A percentile compares a stretch with the other conserved stretches of the same genome.
phyloP scores from a whole-genome alignment of 2,888 invertebrate species.

The Strigamia crassipes region DNA sequence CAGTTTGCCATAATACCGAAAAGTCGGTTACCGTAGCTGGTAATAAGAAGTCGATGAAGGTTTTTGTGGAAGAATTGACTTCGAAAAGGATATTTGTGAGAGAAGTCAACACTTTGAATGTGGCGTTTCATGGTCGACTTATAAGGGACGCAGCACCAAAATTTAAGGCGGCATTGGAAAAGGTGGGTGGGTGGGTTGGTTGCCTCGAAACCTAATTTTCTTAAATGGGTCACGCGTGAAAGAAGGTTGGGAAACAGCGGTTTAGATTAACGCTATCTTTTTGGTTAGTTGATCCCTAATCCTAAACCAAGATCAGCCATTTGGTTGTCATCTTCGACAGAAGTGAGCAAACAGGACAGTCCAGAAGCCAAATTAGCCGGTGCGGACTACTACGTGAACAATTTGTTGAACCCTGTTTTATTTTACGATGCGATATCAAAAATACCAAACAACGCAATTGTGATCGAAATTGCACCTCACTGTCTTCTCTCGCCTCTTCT shows the following conservation, averaged over 20 bases:
- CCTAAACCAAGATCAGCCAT: slow-evolving; percentile 77
- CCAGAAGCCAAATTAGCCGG: slow-evolving; percentile 79
- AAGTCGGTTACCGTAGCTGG: slow-evolving; percentile 96
- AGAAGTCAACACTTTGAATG: slow-evolving; percentile 81
- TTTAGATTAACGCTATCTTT: background rate
- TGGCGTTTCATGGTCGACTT: slow-evolving; percentile 91
- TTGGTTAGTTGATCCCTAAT: slow-evolving; percentile 72
- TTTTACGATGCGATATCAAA: slow-evolving; percentile 86
- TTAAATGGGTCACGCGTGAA: too few species aligned
- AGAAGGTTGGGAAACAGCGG: too few species aligned
- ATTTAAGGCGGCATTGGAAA: slow-evolving; percentile 69
- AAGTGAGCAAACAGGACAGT: slow-evolving; percentile 77
- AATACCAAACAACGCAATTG: slow-evolving; percentile 84
- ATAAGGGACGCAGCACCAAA: slow-evolving; percentile 83
- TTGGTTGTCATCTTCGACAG: slow-evolving; percentile 94
- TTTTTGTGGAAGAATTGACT: slow-evolving; percentile 72
- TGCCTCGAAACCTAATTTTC: too few species aligned
- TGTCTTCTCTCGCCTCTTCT: slow-evolving; percentile 91
- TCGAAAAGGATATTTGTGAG: slow-evolving; percentile 81
- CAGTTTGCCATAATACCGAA: slow-evolving; percentile 92
- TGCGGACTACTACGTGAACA: slow-evolving; percentile 94
- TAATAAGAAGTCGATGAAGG: slow-evolving; percentile 70
- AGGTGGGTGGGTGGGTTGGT: too few species aligned
- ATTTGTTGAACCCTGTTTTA: slow-evolving; percentile 88
- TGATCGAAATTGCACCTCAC: slow-evolving; percentile 94